Conservation (phyloP, 2,797 vertebrate genomes). For the Catostomus latipinnis region DNA sequence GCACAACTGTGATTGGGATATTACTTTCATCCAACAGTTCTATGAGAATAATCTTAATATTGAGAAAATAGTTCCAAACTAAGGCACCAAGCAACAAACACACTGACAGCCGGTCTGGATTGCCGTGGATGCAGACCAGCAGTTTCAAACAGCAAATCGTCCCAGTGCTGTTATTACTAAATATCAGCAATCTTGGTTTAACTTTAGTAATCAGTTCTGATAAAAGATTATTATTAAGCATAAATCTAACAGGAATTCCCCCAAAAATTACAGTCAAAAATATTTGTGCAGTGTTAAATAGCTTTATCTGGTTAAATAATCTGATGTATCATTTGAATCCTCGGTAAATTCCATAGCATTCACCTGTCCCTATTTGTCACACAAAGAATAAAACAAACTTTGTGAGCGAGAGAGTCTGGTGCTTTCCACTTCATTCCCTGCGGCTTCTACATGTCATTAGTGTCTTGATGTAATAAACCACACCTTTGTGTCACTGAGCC, state of each 20-base stretch:
- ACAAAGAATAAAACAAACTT: background rate
- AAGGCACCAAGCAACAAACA: no score
- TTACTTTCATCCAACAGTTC: no score
- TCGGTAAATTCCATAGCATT: conserved; percentile 27
- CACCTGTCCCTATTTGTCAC: conserved; percentile 12
- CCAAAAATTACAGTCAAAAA: background rate
- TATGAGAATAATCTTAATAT: no score
- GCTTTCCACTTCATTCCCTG: conserved; percentile 47
- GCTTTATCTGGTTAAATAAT: conserved; percentile 4
- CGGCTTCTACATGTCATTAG: conserved; percentile 27
- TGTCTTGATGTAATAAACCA: conserved; percentile 32
- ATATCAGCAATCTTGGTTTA: no score
- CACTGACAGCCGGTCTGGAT: no score
- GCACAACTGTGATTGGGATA: no score
- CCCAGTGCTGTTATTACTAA: no score
- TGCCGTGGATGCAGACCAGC: no score
- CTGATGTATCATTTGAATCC: background rate
- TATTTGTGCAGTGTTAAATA: background rate
- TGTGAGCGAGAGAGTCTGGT: conserved; percentile 40
- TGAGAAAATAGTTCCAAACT: no score
- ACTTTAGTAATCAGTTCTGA: background rate
- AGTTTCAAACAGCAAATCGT: no score
- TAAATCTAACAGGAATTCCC: background rate
- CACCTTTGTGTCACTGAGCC: conserved; percentile 32
- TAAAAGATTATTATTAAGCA: background rate